These are phyloP conservation scores for Cirrhinus mrigala DNA, from an alignment of 2,797 vertebrate species.

Conservation along the genomic window DNA sequence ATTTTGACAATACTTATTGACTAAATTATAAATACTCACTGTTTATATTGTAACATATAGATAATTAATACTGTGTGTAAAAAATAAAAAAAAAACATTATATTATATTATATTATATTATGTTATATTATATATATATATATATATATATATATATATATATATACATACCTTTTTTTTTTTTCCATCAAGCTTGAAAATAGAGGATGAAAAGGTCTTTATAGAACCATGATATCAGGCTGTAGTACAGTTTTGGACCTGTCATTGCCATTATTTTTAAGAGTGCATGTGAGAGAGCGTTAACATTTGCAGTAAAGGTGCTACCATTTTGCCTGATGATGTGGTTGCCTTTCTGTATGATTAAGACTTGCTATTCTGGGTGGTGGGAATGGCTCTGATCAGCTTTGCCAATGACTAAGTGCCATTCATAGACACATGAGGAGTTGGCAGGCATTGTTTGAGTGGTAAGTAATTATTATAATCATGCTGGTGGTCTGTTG, in stretches of 20 bases:
- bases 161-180: background rate
- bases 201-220: background rate
- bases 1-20: too few species aligned
- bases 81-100: too few species aligned
- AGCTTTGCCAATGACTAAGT: slow-evolving; percentile 50
- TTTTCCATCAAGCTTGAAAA: background rate
- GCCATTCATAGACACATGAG: slow-evolving; percentile 44
- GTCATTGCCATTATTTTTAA: slow-evolving; percentile 8
- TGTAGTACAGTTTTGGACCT: slow-evolving; percentile 2
- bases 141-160: too few species aligned
- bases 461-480: slow-evolving; percentile 48
- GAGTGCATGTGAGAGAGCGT: background rate
- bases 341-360: slow-evolving; percentile 34
- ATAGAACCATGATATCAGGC: background rate
- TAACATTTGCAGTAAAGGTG: slow-evolving; percentile 26
- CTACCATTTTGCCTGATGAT: slow-evolving; percentile 19
- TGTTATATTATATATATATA: too few species aligned
- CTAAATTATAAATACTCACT: too few species aligned
- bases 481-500: slow-evolving; percentile 37
- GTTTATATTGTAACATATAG: too few species aligned
- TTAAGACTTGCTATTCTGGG: slow-evolving; percentile 36
- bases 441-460: slow-evolving; percentile 46
- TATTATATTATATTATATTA: background rate
- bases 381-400: slow-evolving; percentile 19
- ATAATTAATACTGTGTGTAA: too few species aligned